Conservation (phyloP, 2,888 invertebrate genomes). For the Panopea generosa region DNA sequence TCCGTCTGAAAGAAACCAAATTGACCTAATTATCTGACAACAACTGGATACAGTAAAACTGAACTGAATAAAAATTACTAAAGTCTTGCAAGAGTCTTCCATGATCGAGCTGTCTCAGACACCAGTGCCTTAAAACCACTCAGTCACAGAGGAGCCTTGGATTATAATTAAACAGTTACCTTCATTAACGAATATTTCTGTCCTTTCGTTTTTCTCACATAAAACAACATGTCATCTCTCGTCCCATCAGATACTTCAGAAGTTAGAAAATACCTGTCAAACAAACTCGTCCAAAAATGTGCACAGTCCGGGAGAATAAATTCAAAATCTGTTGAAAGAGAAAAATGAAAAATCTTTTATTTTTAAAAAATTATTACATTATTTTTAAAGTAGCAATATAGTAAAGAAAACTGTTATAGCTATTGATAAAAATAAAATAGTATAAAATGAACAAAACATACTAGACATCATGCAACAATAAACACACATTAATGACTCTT, state of each 20-base stretch:
- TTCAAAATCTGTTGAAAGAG: conserved; percentile 88
- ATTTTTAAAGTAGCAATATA: too few relatives aligned
- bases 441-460: too few relatives aligned
- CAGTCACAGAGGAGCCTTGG: too few relatives aligned
- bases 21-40: conserved; percentile 1
- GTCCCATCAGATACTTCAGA: conserved; percentile 87
- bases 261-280: conserved; percentile 94
- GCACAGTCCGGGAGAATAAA: conserved; percentile 92
- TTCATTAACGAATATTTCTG: conserved; percentile 41
- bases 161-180: too few relatives aligned
- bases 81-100: too few relatives aligned
- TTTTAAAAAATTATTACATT: not conserved
- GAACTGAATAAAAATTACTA: too few relatives aligned
- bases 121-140: too few relatives aligned
- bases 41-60: not conserved
- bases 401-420: too few relatives aligned
- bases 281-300: conserved; percentile 98
- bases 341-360: not conserved
- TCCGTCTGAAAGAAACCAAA: conserved; percentile 77
- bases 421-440: too few relatives aligned
- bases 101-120: too few relatives aligned
- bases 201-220: conserved; percentile 89
- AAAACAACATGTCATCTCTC: conserved; percentile 95
- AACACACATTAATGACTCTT: too few relatives aligned
- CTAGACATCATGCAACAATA: too few relatives aligned